A percentile compares a stretch with the other conserved stretches of the same genome.
These are phyloP conservation scores for Epinotia brunnichana DNA, from an alignment of 2,888 invertebrate genomes.

Conservation along the genomic window DNA sequence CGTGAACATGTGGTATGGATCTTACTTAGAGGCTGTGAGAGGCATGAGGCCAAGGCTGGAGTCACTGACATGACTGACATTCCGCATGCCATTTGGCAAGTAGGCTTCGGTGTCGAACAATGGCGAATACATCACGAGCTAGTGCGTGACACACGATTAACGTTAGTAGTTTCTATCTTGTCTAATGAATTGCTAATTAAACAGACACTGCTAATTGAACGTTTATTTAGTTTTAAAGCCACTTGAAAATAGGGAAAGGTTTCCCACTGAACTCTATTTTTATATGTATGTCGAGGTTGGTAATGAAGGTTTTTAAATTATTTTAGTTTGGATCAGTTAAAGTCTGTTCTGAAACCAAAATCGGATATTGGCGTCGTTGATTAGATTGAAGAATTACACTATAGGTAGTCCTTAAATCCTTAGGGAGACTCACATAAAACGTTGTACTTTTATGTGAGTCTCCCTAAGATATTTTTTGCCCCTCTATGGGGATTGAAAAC, in stretches of 20 bases:
- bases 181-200: slow-evolving; percentile 17
- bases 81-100: slow-evolving; percentile 23
- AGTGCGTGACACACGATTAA: slow-evolving; percentile 6
- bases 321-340: too few species aligned
- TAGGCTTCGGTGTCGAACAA: slow-evolving; percentile 7
- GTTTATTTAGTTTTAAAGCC: neutral
- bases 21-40: neutral
- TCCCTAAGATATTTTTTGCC: too few species aligned
- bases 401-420: too few species aligned
- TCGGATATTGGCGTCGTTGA: too few species aligned
- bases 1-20: neutral
- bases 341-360: too few species aligned
- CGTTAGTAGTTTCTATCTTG: neutral
- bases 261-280: too few species aligned
- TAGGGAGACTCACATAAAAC: too few species aligned
- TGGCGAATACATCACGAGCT: slow-evolving; percentile 22
- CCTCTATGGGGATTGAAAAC: too few species aligned
- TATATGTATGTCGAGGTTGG: too few species aligned
- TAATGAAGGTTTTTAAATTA: too few species aligned
- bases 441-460: too few species aligned
- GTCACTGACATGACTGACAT: slow-evolving; percentile 13
- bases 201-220: slow-evolving; percentile 5
- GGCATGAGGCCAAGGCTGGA: slow-evolving; percentile 18
- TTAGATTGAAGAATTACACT: too few species aligned
- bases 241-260: neutral